Base-by-base conservation (phyloP, 1,140 invertebrate species). In the Microplitis mediator region DNA sequence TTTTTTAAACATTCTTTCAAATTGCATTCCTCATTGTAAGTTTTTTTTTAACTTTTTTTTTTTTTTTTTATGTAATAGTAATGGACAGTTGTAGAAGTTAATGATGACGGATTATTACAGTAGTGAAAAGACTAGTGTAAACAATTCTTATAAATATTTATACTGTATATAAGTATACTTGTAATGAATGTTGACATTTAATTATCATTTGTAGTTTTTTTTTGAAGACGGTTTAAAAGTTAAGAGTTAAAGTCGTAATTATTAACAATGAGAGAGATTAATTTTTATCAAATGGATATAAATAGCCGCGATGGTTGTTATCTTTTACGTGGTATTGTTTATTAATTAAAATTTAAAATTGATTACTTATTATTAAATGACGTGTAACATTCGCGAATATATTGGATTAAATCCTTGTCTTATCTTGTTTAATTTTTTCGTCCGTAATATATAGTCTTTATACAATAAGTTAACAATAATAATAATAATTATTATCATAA, bases 101-200 rank as follows among this genome's bases (percentile, higher is more conserved):
- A 45, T 64, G 36, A 64, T 64, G 6, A 39, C 34, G 60, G 32
- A 35, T 45, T 45, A 64, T 64, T 64, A 64, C 36, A 64, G 5
- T 64, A 36, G 32, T 64, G 62, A 64, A 64, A 64, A 64, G 62
- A 64, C 34, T 39, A 64, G 35, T 36, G 62, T 64, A 64, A 64
- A 45, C 62, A 64, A 39, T 64, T 32, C 13, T 64, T 64, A 64
- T 45, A 45, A 45, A 45, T 45, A 45, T 45, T 45, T 8, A 8
- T 39, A 45, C 11, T 45, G 39, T 45, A 45, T 45, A 45, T 45
- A 11, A 45, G 39, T 45, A 45, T 45, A 45, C 5, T 4, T 11
- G 39, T 45, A 45, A 45, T 45, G 39, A 9, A 45, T 45, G 39
- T 45, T 45, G 6, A 45, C 39, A 45, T 45, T 45, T 11, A 45